These are phyloP conservation scores for Lycia hirtaria DNA, from an alignment of 2,888 invertebrate species.

Conservation along the genomic window DNA sequence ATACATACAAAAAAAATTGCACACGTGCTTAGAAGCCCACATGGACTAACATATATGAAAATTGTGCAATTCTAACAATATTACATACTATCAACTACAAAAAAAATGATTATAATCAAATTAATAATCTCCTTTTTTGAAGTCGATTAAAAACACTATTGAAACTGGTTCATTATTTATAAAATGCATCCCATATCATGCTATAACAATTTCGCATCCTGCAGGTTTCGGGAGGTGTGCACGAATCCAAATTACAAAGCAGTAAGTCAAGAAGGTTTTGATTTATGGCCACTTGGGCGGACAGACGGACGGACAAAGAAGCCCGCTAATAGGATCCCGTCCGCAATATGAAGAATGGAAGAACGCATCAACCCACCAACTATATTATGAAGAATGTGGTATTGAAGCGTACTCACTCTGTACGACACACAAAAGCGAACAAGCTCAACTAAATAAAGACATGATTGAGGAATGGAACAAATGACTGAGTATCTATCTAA, in stretches of 20 bases:
- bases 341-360: slow-evolving; percentile 38
- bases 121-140: too few relatives aligned
- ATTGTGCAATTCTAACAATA: too few relatives aligned
- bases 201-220: slow-evolving; percentile 32
- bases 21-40: too few relatives aligned
- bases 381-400: slow-evolving; percentile 8
- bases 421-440: not conserved
- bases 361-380: slow-evolving; percentile 27
- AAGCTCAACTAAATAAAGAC: not conserved
- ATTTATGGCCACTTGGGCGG: slow-evolving; percentile 42
- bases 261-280: slow-evolving; percentile 44
- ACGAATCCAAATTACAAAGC: slow-evolving; percentile 43
- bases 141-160: not conserved
- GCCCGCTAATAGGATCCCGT: slow-evolving; percentile 44
- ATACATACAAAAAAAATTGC: too few relatives aligned
- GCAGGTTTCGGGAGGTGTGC: slow-evolving; percentile 39
- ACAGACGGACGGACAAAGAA: slow-evolving; percentile 40
- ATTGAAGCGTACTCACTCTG: slow-evolving; percentile 2
- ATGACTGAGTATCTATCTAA: not conserved
- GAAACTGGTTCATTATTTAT: slow-evolving; percentile 17
- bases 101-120: too few relatives aligned
- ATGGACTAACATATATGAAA: too few relatives aligned
- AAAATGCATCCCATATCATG: slow-evolving; percentile 7
- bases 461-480: not conserved
- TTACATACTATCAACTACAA: too few relatives aligned